phyloP scores from a whole-genome alignment of 2,888 invertebrate species.

The Mermis nigrescens region DNA sequence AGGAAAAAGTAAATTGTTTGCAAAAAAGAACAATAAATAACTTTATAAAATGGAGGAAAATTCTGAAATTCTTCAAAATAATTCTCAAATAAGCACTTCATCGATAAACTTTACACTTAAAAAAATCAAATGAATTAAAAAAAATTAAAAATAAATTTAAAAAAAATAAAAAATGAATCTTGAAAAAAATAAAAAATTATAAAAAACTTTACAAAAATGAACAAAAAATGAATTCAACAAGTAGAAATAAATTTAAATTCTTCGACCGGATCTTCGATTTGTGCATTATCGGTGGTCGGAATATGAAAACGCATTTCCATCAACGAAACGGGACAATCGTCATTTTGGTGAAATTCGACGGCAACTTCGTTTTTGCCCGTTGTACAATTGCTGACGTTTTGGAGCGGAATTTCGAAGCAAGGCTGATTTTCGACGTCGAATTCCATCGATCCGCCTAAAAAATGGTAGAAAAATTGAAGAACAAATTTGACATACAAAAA shows the following conservation, averaged over 20 bases:
- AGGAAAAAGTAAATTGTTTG: no score
- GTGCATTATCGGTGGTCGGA: conserved; percentile 54
- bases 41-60: no score
- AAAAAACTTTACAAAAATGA: neutral
- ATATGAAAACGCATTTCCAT: conserved; percentile 96
- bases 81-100: no score
- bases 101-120: no score
- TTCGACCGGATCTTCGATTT: conserved; percentile 60
- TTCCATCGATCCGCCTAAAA: conserved; percentile 18
- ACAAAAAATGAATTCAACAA: conserved; percentile 3
- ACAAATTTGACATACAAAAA: neutral
- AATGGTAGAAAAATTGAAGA: neutral
- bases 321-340: conserved; percentile 85
- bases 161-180: no score
- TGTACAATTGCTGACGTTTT: conserved; percentile 82
- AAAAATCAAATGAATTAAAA: no score
- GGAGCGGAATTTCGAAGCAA: conserved; percentile 68
- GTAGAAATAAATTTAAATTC: conserved; percentile 18
- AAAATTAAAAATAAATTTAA: no score
- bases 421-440: conserved; percentile 24
- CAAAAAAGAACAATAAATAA: no score
- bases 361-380: conserved; percentile 95
- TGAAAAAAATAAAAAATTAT: no score
- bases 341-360: conserved; percentile 67
- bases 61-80: no score